A percentile compares a stretch with the other conserved stretches of the same genome.
These are phyloP conservation scores for Phylloscopus whistleri DNA, from an alignment of 2,113 vertebrate genomes.

Conservation along the genomic window DNA sequence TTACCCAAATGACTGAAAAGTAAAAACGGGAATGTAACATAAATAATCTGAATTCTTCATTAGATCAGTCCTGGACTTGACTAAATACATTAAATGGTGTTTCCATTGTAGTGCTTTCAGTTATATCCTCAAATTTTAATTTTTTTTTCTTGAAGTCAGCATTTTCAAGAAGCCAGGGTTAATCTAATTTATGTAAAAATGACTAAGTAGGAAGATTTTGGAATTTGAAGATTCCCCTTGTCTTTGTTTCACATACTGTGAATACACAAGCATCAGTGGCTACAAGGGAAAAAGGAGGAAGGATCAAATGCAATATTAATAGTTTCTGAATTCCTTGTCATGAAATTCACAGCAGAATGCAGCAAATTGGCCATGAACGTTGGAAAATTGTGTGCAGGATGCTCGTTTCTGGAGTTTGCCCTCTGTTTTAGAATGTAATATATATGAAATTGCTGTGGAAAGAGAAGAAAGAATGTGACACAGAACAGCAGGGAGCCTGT, in stretches of 20 bases:
- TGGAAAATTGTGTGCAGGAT: conserved; percentile 35
- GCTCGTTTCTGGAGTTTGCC: conserved; percentile 45
- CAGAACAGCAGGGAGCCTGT: conserved; percentile 55
- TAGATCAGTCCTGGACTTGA: neutral
- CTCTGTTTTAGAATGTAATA: conserved; percentile 53
- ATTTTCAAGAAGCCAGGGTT: neutral
- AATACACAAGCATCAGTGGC: neutral
- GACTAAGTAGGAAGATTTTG: neutral
- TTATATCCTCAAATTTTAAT: neutral
- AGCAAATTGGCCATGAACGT: conserved; percentile 49
- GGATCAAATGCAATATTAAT: neutral
- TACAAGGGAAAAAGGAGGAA: neutral
- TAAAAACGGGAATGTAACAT: neutral
- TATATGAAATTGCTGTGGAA: conserved; percentile 55
- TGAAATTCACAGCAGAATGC: conserved; percentile 23
- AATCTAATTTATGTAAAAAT: neutral
- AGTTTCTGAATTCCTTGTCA: neutral
- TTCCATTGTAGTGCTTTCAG: neutral
- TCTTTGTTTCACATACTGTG: neutral
- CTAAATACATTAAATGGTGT: neutral
- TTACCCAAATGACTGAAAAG: neutral
- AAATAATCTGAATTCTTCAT: neutral
- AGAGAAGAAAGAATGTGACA: conserved; percentile 50
- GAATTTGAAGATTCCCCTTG: neutral
- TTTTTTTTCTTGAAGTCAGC: neutral